Percentiles rank a stretch among this genome's conserved stretches.
phyloP scores from a whole-genome alignment of 2,797 vertebrate species.

The Neomorphus geoffroyi region DNA sequence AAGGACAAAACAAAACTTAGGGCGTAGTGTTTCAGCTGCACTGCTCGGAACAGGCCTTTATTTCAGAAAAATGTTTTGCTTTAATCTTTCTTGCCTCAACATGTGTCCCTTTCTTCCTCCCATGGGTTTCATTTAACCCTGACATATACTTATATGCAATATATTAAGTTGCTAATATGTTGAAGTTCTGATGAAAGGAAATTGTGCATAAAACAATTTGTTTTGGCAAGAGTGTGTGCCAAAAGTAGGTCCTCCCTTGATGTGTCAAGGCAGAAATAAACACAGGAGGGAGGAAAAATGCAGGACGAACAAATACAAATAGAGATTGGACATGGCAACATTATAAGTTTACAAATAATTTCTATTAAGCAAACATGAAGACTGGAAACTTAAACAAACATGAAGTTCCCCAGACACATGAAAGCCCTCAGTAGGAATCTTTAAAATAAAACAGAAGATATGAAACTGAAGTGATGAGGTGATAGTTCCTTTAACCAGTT shows the following conservation, averaged over 20 bases:
- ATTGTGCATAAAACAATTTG: conserved; percentile 69
- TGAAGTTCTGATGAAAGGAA: conserved; percentile 76
- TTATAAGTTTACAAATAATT: conserved; percentile 73
- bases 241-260: conserved; percentile 71
- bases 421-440: conserved; percentile 58
- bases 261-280: conserved; percentile 79
- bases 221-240: conserved; percentile 69
- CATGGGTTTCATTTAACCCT: conserved; percentile 39
- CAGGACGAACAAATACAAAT: conserved; percentile 72
- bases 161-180: conserved; percentile 57
- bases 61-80: conserved; percentile 26
- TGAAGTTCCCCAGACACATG: conserved; percentile 68
- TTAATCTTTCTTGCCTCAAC: conserved; percentile 49
- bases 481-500: conserved; percentile 29
- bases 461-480: conserved; percentile 48
- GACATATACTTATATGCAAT: conserved; percentile 19
- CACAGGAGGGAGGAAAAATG: conserved; percentile 63
- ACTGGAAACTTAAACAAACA: conserved; percentile 70
- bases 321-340: conserved; percentile 62
- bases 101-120: conserved; percentile 54
- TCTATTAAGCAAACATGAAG: conserved; percentile 72
- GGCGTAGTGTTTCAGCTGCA: background rate
- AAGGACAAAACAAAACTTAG: background rate
- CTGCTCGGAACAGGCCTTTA: background rate
- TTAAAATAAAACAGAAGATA: conserved; percentile 56